Conservation (phyloP, 2,113 vertebrate genomes). For the Papio anubis region DNA sequence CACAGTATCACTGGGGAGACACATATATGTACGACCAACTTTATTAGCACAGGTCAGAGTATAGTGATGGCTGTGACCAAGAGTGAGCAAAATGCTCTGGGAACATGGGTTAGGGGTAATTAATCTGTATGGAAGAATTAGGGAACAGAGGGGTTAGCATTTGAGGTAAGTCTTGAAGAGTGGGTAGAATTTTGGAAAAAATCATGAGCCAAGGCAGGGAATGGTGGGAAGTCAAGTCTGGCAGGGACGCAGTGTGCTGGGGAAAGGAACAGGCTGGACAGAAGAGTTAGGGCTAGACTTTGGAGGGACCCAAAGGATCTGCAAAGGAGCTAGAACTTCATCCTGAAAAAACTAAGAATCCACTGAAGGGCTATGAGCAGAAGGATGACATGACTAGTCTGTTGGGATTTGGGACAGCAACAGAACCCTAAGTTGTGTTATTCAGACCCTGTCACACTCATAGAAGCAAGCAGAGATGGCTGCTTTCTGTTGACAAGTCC, state of each 20-base stretch:
- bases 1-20: background rate
- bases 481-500: background rate
- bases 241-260: background rate
- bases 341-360: background rate
- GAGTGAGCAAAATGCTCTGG: background rate
- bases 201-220: background rate
- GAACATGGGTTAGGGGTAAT: background rate
- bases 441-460: background rate
- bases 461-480: background rate
- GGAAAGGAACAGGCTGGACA: background rate
- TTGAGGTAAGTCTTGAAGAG: background rate
- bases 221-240: background rate
- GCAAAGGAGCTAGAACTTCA: background rate
- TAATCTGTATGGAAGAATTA: background rate
- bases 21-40: background rate
- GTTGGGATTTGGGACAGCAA: background rate
- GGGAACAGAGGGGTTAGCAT: background rate
- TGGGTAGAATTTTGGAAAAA: background rate
- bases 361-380: background rate
- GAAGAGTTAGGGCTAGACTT: background rate
- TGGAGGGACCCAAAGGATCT: background rate
- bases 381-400: background rate
- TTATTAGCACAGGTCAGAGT: background rate
- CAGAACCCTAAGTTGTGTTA: background rate
- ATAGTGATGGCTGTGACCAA: background rate